Conservation (phyloP, 2,113 vertebrate genomes). For the Lanius collurio region DNA sequence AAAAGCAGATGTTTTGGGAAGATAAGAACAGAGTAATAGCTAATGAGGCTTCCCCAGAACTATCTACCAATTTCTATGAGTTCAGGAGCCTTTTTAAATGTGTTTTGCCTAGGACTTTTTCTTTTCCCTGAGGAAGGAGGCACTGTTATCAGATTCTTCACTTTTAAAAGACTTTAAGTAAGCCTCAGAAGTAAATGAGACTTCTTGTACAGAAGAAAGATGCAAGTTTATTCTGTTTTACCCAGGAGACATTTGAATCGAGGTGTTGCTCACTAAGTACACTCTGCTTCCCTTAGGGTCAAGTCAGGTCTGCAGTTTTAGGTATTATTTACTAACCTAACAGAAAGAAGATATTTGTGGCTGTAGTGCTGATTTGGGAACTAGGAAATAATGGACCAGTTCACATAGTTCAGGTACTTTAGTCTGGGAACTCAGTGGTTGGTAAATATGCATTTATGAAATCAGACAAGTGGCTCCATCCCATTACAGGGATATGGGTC, state of each 20-base stretch:
- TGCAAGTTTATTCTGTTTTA: background rate
- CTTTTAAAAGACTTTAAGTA: background rate
- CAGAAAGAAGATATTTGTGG: background rate
- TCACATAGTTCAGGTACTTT: background rate
- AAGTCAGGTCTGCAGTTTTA: background rate
- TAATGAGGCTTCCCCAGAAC: background rate
- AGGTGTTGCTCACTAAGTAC: background rate
- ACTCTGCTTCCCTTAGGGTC: background rate
- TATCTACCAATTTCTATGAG: background rate
- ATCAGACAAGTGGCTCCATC: background rate
- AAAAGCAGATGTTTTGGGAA: background rate
- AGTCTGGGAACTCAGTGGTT: background rate
- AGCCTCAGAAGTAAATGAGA: background rate
- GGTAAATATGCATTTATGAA: background rate
- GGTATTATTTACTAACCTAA: background rate
- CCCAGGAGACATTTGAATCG: background rate
- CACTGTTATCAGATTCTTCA: background rate
- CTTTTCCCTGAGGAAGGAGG: background rate
- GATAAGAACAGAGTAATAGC: background rate
- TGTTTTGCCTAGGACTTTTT: background rate
- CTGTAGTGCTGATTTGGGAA: background rate
- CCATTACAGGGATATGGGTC: background rate
- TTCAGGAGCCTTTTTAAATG: background rate
- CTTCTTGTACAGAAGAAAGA: background rate
- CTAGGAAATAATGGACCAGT: background rate